Evolutionary conservation across 2,888 invertebrate genomes (phyloP).

Genomic region (Drosophila antonietae): DNA sequence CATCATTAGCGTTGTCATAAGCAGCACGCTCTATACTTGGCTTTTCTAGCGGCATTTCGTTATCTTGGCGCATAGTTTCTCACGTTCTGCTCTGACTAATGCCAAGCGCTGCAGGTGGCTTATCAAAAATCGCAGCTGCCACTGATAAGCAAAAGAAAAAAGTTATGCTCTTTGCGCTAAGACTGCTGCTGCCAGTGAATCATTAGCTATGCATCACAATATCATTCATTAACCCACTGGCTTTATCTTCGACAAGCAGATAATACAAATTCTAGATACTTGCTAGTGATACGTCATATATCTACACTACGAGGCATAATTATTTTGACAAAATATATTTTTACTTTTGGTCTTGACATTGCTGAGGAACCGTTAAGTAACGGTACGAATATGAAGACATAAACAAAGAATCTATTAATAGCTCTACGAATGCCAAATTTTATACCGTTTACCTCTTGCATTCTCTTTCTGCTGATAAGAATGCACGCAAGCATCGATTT

Average conservation of each 20-base stretch:
- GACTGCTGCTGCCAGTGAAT: slow-evolving; percentile 39
- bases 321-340: too few relatives aligned
- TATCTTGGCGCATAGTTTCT: slow-evolving; percentile 64
- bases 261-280: background rate
- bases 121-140: slow-evolving; percentile 42
- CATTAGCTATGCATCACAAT: slow-evolving; percentile 24
- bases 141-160: slow-evolving; percentile 29
- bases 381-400: too few relatives aligned
- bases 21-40: slow-evolving; percentile 37
- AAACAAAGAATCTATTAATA: too few relatives aligned
- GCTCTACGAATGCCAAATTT: too few relatives aligned
- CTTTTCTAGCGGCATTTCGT: slow-evolving; percentile 44
- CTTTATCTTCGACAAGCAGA: background rate
- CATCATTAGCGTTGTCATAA: slow-evolving; percentile 18
- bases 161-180: background rate
- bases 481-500: too few relatives aligned
- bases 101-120: slow-evolving; percentile 56
- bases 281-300: slow-evolving; percentile 3
- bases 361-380: too few relatives aligned
- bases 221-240: slow-evolving; percentile 22
- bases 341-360: too few relatives aligned
- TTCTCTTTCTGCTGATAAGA: too few relatives aligned
- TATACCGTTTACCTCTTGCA: too few relatives aligned
- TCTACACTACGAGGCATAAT: too few relatives aligned
- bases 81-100: slow-evolving; percentile 73